phyloP scores from a whole-genome alignment of 2,888 invertebrate genomes.

The Sipha maydis region DNA sequence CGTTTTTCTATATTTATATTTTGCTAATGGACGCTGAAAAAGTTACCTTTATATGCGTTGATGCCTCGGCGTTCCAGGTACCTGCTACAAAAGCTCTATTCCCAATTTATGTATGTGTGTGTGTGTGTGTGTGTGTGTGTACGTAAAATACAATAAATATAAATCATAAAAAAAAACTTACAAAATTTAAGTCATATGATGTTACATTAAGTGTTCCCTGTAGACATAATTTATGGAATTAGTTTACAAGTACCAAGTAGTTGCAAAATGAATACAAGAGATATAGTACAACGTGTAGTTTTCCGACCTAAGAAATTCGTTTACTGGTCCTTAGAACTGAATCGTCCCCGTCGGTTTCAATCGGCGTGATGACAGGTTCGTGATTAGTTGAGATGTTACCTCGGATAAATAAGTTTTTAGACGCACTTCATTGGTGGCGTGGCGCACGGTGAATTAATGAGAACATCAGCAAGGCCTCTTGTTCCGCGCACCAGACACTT shows the following conservation, averaged over 20 bases:
- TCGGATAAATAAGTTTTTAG: conserved; percentile 31
- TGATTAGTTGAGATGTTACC: conserved; percentile 33
- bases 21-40: conserved; percentile 51
- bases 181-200: conserved; percentile 16
- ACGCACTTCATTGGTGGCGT: no score
- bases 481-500: background rate
- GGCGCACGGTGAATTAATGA: background rate
- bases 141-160: conserved; percentile 4
- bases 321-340: conserved; percentile 11
- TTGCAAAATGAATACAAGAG: conserved; percentile 5
- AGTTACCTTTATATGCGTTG: conserved; percentile 32
- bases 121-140: no score
- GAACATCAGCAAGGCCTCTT: background rate
- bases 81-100: background rate
- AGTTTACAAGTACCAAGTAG: conserved; percentile 39
- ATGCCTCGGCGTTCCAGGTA: background rate
- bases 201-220: conserved; percentile 54
- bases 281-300: background rate
- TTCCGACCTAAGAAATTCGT: conserved; percentile 32
- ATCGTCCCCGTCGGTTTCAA: conserved; percentile 25
- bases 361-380: conserved; percentile 34
- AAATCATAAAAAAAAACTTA: conserved; percentile 42
- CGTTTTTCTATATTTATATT: conserved; percentile 16
- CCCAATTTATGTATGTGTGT: background rate
- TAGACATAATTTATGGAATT: conserved; percentile 49